Conservation (phyloP, 30 jellyfish, hydroid and myxozoan species). For the Turritopsis dohrnii region DNA sequence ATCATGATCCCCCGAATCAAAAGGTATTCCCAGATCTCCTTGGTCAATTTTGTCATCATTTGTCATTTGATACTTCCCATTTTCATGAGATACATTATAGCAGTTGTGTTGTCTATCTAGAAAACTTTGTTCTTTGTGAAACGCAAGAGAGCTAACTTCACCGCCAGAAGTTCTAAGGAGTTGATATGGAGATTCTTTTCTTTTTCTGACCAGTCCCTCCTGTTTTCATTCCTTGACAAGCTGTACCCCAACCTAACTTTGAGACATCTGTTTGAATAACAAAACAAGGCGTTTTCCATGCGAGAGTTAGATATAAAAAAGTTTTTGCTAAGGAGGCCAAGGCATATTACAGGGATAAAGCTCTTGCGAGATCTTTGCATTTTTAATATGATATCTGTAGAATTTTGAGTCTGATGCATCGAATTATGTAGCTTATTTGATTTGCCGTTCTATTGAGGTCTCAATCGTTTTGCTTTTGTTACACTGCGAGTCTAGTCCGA, state of each 20-base stretch:
- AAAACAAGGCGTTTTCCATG: background rate
- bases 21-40: conserved; percentile 7
- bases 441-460: no score
- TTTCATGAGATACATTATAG: no score
- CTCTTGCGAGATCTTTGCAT: background rate
- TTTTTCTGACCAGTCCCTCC: background rate
- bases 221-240: background rate
- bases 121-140: background rate
- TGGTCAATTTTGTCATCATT: no score
- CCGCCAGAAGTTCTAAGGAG: background rate
- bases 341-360: no score
- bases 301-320: background rate
- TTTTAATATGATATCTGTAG: background rate
- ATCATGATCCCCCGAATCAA: background rate
- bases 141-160: conserved; percentile 1
- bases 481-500: no score
- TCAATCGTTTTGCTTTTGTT: no score
- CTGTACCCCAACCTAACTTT: background rate
- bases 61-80: no score
- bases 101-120: no score
- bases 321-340: no score
- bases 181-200: background rate
- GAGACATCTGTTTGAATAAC: conserved; percentile 8
- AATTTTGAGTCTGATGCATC: no score
- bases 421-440: no score